Base-by-base conservation (phyloP, 2,113 vertebrate species). In the Ciconia stormi region DNA sequence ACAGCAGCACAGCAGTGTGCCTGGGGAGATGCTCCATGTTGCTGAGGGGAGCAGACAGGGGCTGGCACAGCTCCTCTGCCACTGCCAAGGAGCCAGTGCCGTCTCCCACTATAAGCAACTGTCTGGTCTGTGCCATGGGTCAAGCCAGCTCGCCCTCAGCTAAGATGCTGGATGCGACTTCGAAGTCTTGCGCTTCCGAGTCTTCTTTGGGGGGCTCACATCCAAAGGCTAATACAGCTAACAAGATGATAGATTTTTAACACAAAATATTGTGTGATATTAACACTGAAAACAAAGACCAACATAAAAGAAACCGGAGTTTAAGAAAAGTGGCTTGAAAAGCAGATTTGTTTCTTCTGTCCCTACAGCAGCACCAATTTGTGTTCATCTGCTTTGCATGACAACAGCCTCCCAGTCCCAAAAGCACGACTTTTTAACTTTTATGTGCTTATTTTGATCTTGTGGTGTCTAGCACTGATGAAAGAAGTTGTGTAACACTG, bases 271-370 rank as follows among this genome's bases (percentile, higher is more conserved):
- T 8, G 3, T 13, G 23, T 74, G 26, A 58, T 29, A 16, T 25
- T 49, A 86, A 42, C 29, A 50, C 25, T 40, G 42, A 30, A 81
- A 78, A 87, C 10, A 44, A 22, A 53, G 42, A n/a, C 7, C 12
- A 44, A 20, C 15, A 36, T 7, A 47, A 79, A 38, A 58, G 21
- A 85, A n/a, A 23, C 3, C 0, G 0, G 34, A 56, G 34, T 30
- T 88, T 66, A 26, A 61, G 66, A 71, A 42, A 76, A 72, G 9
- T 49, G 40, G 4, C 36, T 86, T 88, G 44, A 69, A 92, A 90
- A 59, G 14, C 13, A 67, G n/a, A 62, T 67, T 87, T 82, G 5
- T 55, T 78, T 15, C 42, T 87, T 52, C 30, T 87, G 47, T 21
- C 17, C 22, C 50, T 74, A n/a, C 4, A n/a, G 29, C 19, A 84